Evolutionary conservation across 92 coral and sea anemone genomes (phyloP).

Genomic region (Zoanthus gigantus): DNA sequence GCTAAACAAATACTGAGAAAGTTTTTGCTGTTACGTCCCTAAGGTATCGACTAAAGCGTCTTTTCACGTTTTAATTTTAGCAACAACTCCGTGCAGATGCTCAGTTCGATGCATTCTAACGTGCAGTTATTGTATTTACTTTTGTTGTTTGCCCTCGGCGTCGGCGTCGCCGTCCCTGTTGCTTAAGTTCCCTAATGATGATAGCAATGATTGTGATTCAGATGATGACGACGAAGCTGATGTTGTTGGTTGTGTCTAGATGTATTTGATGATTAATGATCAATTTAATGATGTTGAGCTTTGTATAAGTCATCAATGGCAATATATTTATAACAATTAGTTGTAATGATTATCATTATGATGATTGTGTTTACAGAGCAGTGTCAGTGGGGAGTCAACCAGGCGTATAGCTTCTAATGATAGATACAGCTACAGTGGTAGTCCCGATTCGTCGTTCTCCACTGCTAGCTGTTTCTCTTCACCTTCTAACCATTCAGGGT

Average conservation of each 20-base stretch:
- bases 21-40: too few relatives aligned
- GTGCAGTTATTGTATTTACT: too few relatives aligned
- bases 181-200: not conserved
- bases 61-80: too few relatives aligned
- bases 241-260: too few relatives aligned
- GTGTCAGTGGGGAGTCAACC: constrained; percentile 74
- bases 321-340: not conserved
- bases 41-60: too few relatives aligned
- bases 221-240: not conserved
- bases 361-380: constrained; percentile 63
- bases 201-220: not conserved
- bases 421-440: constrained; percentile 72
- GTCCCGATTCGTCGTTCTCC: constrained; percentile 89
- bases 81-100: too few relatives aligned
- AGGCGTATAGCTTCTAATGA: constrained; percentile 33
- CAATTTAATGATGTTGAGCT: too few relatives aligned
- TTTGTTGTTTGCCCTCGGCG: too few relatives aligned
- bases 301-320: not conserved
- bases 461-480: constrained; percentile 76
- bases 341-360: not conserved
- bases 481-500: constrained; percentile 78
- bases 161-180: too few relatives aligned
- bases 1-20: too few relatives aligned
- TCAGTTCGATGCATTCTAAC: too few relatives aligned
- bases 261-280: too few relatives aligned